Conservation (phyloP, 1,140 invertebrate genomes). For the Parapsyche elsis region DNA sequence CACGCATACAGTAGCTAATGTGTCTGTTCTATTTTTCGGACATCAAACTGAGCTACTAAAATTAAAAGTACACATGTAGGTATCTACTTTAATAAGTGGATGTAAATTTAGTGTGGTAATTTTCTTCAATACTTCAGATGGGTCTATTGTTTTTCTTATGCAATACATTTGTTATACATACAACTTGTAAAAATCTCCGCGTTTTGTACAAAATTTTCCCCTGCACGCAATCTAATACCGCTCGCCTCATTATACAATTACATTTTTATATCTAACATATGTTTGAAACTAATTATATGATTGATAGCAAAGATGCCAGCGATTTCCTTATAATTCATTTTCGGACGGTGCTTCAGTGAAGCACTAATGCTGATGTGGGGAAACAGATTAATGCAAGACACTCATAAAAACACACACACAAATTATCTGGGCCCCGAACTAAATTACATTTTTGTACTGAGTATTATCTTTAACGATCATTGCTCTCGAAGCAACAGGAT, state of each 20-base stretch:
- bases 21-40: too few relatives aligned
- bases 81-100: too few relatives aligned
- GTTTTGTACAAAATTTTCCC: slow-evolving; percentile 25
- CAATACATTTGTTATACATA: background rate
- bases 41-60: too few relatives aligned
- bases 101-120: too few relatives aligned
- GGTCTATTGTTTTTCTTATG: slow-evolving; percentile 11
- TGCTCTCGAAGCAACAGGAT: slow-evolving; percentile 37
- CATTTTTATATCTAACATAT: slow-evolving; percentile 45
- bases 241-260: slow-evolving; percentile 39
- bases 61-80: too few relatives aligned
- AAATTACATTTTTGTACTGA: slow-evolving; percentile 42
- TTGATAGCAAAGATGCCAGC: slow-evolving; percentile 41
- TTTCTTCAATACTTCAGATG: background rate
- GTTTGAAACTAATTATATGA: slow-evolving; percentile 43
- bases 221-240: slow-evolving; percentile 31
- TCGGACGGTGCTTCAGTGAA: slow-evolving; percentile 32
- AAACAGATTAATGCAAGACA: slow-evolving; percentile 45
- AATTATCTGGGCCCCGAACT: slow-evolving; percentile 37
- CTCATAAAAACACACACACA: slow-evolving; percentile 44
- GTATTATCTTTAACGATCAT: slow-evolving; percentile 46
- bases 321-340: slow-evolving; percentile 47
- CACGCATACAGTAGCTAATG: too few relatives aligned
- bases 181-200: background rate
- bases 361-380: slow-evolving; percentile 41